Base-by-base conservation (phyloP, 2,888 invertebrate species). In the Exocentrus adspersus region DNA sequence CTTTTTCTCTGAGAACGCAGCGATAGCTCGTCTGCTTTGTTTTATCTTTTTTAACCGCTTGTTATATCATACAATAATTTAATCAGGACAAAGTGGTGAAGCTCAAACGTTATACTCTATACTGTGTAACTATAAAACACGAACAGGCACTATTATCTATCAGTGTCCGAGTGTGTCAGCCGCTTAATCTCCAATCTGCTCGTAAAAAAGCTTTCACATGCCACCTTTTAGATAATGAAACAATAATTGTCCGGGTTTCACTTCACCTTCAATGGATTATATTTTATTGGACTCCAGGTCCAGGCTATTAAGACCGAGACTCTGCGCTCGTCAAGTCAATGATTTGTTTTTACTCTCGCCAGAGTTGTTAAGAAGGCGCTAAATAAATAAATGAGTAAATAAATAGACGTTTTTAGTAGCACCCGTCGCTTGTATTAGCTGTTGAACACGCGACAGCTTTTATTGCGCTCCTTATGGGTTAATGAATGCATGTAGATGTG, bases 131-230 rank as follows among this genome's bases (percentile, higher is more conserved):
- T n/a, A n/a, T n/a, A n/a, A n/a, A n/a, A n/a, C n/a, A n/a, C n/a
- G n/a, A n/a, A n/a, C n/a, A n/a, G n/a, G n/a, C n/a, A n/a, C n/a
- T 32, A 30, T 57, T 57, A 57, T 57, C 57, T 17, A 45, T 17
- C 42, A 24, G n/a, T 28, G 41, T 43, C 24, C 46, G 21, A 46
- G 46, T 50, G 59, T 50, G 46, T 20, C n/a, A 42, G 14, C 24
- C 42, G 24, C 19, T 50, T 51, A 59, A 59, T 42, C 59, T 48
- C 3, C 43, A 24, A 42, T 45, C 42, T 12, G 21, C 17, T 42
- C 51, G 20, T 59, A 59, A 59, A 59, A 59, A 59, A 50, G 50
- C 59, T 59, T 20, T 59, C 50, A 42, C 42, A 42, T 50, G 50
- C 42, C 14, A 41, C 19, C 28, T 42, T 14, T 21, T n/a, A 50